These are phyloP conservation scores for Spea multiplicata DNA, from an alignment of 2,113 vertebrate species.

Conservation along the genomic window DNA sequence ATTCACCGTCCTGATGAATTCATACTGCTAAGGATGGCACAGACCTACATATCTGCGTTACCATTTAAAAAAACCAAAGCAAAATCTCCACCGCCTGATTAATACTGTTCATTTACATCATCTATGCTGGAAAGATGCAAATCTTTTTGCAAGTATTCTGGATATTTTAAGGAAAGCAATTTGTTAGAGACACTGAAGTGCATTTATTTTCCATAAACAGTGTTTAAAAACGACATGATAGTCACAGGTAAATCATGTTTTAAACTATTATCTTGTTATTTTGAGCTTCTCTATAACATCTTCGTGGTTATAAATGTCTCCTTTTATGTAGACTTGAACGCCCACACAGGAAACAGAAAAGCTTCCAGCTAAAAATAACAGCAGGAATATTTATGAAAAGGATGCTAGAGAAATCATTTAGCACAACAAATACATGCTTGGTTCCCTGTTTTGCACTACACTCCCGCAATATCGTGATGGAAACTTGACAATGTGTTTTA, in stretches of 20 bases:
- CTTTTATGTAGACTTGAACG: slow-evolving; percentile 8
- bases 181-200: background rate
- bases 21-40: background rate
- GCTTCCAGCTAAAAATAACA: slow-evolving; percentile 23
- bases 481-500: no score
- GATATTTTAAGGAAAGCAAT: no score
- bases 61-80: no score
- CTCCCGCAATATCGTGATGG: no score
- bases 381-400: slow-evolving; percentile 28
- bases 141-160: no score
- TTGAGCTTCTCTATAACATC: background rate
- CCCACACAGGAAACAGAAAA: slow-evolving; percentile 20
- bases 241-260: background rate
- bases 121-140: no score
- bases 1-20: slow-evolving; percentile 35
- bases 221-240: background rate
- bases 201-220: background rate
- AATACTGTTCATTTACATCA: no score
- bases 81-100: no score
- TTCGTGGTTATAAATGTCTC: slow-evolving; percentile 18
- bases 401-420: slow-evolving; percentile 21
- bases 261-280: slow-evolving; percentile 14
- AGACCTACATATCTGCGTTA: background rate
- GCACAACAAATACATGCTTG: background rate
- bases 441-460: no score